phyloP scores from a whole-genome alignment of 2,113 vertebrate genomes.

The Hippocampus barbouri region DNA sequence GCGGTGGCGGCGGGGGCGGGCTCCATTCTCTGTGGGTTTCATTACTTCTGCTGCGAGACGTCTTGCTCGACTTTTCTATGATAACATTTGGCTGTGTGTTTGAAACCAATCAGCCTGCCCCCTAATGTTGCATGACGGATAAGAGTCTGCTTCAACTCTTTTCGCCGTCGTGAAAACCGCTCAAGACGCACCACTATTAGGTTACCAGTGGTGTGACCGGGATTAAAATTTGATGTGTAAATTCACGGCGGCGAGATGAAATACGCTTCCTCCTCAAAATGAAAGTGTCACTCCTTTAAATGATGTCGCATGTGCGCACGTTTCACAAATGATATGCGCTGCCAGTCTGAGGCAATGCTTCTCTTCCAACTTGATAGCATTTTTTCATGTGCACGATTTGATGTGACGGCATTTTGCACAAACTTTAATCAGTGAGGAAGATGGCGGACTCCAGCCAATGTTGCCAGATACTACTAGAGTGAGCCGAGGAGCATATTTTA shows the following conservation, averaged over 20 bases:
- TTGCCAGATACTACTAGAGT: not conserved
- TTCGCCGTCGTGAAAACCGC: not conserved
- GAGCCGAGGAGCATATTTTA: not conserved
- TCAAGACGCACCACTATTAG: not conserved
- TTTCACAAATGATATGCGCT: not conserved
- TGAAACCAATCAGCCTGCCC: not conserved
- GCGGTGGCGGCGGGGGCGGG: not conserved
- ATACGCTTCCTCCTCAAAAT: not conserved
- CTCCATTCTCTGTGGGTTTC: not conserved
- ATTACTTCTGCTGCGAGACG: not conserved
- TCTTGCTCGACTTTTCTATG: not conserved
- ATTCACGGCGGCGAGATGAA: not conserved
- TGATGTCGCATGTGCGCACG: not conserved
- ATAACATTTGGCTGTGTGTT: not conserved
- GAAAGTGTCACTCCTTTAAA: not conserved
- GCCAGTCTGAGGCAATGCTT: not conserved
- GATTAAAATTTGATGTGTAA: constrained; percentile 1
- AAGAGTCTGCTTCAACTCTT: not conserved
- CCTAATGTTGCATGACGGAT: not conserved
- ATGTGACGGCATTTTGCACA: not conserved
- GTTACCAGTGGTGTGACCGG: not conserved
- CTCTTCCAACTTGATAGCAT: not conserved
- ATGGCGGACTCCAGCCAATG: not conserved
- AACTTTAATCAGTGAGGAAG: not conserved
- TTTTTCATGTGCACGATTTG: not conserved